A percentile compares a stretch with the other conserved stretches of the same genome.
These are phyloP conservation scores for Drosophila bunnanda DNA, from an alignment of 2,888 invertebrate species.

Conservation along the genomic window DNA sequence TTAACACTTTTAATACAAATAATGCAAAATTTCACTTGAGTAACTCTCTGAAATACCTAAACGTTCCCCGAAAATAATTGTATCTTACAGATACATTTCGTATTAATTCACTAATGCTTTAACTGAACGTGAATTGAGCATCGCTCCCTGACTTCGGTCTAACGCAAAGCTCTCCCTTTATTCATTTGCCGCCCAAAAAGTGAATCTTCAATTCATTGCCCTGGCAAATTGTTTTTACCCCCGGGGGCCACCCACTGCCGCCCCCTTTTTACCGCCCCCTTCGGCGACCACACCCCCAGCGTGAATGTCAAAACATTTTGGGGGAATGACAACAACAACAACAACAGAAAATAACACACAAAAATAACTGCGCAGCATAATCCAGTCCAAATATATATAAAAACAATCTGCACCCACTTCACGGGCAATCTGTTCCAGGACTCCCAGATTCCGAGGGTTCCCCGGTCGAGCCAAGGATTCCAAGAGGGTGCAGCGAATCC, in stretches of 20 bases:
- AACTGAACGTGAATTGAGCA: constrained; percentile 23
- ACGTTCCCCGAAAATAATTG: not conserved
- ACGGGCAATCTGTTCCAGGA: constrained; percentile 59
- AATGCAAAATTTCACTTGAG: no score
- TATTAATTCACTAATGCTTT: constrained; percentile 3
- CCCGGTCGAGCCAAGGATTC: not conserved
- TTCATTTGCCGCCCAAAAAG: constrained; percentile 31
- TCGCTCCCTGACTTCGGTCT: not conserved
- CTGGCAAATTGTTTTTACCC: constrained; percentile 50
- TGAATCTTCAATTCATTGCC: constrained; percentile 54
- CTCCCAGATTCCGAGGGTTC: constrained; percentile 14
- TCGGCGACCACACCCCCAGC: constrained; percentile 21
- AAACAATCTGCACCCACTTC: constrained; percentile 74
- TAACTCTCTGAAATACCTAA: not conserved
- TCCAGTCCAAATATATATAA: constrained; percentile 44
- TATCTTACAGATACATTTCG: not conserved
- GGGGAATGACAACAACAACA: no score
- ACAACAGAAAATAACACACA: not conserved
- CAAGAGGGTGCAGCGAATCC: constrained; percentile 18
- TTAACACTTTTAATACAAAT: no score
- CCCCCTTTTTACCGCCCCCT: constrained; percentile 10
- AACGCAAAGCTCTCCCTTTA: constrained; percentile 9
- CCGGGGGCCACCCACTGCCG: constrained; percentile 18
- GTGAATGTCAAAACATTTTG: constrained; percentile 57
- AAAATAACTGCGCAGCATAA: constrained; percentile 73